These are phyloP conservation scores for Balaenoptera acutorostrata DNA, from an alignment of 2,113 vertebrate genomes.

Conservation along the genomic window DNA sequence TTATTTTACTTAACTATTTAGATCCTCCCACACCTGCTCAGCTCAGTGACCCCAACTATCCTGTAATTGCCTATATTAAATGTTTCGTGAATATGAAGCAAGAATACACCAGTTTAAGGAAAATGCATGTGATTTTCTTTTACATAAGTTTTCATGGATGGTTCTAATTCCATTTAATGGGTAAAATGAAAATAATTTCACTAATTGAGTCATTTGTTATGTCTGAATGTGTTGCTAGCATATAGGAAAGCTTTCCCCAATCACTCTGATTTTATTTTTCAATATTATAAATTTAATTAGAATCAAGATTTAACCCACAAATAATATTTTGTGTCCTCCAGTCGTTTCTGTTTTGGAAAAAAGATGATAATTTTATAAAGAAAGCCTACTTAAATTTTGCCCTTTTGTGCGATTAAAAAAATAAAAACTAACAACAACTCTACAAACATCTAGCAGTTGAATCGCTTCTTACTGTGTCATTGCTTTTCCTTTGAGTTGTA, in stretches of 20 bases:
- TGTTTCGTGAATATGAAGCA: not conserved
- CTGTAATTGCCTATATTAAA: slow-evolving; percentile 30
- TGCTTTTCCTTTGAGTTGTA: not conserved
- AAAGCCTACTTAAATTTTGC: not conserved
- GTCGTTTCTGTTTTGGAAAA: slow-evolving; percentile 2
- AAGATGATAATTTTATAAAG: not conserved
- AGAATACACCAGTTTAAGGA: not conserved
- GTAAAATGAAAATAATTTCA: not conserved
- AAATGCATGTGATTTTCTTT: not conserved
- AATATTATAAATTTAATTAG: slow-evolving; percentile 11
- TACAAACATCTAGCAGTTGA: not conserved
- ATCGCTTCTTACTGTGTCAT: not conserved
- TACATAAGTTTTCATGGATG: not conserved
- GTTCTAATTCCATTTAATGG: not conserved
- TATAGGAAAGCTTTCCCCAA: not conserved
- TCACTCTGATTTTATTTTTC: not conserved
- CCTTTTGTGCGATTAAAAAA: not conserved
- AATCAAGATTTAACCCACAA: slow-evolving; percentile 3
- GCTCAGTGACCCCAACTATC: not conserved
- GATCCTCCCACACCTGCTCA: slow-evolving; percentile 25
- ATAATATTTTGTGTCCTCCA: not conserved
- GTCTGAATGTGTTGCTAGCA: not conserved
- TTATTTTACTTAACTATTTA: slow-evolving; percentile 55
- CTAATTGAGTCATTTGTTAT: not conserved
- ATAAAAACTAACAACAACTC: not conserved